phyloP scores from a whole-genome alignment of 2,797 vertebrate species.

The Muraenolepis orangiensis region DNA sequence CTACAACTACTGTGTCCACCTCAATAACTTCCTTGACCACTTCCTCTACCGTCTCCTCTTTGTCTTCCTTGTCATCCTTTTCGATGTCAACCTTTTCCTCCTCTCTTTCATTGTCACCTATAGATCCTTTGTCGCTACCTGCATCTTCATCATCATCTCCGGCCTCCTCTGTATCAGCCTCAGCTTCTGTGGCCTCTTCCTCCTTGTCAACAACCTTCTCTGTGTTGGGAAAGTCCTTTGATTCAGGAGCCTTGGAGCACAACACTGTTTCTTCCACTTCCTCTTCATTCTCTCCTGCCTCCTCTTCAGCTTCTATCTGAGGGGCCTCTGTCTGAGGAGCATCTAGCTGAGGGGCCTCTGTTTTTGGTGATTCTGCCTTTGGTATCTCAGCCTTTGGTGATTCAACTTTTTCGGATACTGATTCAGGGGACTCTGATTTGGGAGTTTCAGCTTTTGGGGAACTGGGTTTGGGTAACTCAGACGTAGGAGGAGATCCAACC shows the following conservation, averaged over 20 bases:
- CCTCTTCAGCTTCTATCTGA: too few species aligned
- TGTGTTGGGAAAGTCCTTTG: constrained; percentile 34
- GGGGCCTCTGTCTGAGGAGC: too few species aligned
- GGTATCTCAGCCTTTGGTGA: too few species aligned
- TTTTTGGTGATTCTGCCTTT: too few species aligned
- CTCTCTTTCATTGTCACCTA: constrained; percentile 60
- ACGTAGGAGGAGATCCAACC: constrained; percentile 30
- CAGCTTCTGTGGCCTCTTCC: constrained; percentile 51
- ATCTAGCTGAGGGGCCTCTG: too few species aligned
- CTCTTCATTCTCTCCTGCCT: constrained; percentile 34
- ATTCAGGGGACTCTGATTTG: constrained; percentile 39
- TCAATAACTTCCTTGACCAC: constrained; percentile 51
- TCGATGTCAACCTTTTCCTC: constrained; percentile 43
- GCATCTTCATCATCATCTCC: constrained; percentile 59
- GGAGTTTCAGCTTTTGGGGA: constrained; percentile 38
- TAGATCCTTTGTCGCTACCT: constrained; percentile 58
- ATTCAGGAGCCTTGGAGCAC: constrained; percentile 19
- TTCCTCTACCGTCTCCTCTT: constrained; percentile 52
- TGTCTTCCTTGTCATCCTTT: constrained; percentile 59
- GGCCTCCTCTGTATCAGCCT: constrained; percentile 56
- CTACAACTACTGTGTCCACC: constrained; percentile 30
- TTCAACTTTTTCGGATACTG: constrained; percentile 31
- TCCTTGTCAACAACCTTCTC: constrained; percentile 53
- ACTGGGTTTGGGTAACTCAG: neutral
- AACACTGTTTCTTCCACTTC: constrained; percentile 19